Evolutionary conservation across 2,113 vertebrate genomes (phyloP), one percentile per base, ranked within the genome.

Genomic region (Barbus barbus): DNA sequence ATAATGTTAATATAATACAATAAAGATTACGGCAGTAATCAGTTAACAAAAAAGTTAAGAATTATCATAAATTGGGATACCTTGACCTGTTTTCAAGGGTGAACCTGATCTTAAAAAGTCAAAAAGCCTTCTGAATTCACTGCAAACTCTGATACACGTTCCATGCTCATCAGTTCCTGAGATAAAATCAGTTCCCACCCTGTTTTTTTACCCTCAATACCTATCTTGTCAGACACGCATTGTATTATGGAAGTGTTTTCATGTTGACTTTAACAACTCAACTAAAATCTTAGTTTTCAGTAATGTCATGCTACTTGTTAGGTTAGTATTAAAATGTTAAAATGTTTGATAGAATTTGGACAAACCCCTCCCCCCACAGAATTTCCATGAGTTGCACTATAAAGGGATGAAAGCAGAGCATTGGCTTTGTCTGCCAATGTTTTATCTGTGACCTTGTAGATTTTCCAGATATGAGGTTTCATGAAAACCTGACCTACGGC

Each of bases 331-430:
- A 44, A 11, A 72, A 71, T 38, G n/a, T 41, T 5, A 41, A 72
- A 72, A 44, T 24, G 38, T 41, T 24, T 71, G 11, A 38, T 38
- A 38, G 1, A 67, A 67, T 36, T 36, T 33, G 28, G 16, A 67
- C 8, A 65, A 31, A 0, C 5, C 24, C 31, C 22, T 1, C 56
- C 56, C 58, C n/a, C n/a, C 58, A 36, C 18, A 38, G 51, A 63
- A 12, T 22, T 28, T 36, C 20, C 26, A 33, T 69, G 72, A 82
- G 58, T 78, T 84, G 36, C 81, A 48, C 26, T 84, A 56, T 72
- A 80, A 51, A 74, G 83, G 61, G 79, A 87, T 87, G 83, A 87
- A 82, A 78, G 82, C 44, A 85, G 71, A 73, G 67, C 14, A 48
- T 82, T 74, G 86, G 73, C 60, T 69, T 67, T 81, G 48, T 82